A percentile compares a stretch with the other conserved stretches of the same genome.
Evolutionary conservation across 2,113 vertebrate species (phyloP).

Genomic region (Indri indri): DNA sequence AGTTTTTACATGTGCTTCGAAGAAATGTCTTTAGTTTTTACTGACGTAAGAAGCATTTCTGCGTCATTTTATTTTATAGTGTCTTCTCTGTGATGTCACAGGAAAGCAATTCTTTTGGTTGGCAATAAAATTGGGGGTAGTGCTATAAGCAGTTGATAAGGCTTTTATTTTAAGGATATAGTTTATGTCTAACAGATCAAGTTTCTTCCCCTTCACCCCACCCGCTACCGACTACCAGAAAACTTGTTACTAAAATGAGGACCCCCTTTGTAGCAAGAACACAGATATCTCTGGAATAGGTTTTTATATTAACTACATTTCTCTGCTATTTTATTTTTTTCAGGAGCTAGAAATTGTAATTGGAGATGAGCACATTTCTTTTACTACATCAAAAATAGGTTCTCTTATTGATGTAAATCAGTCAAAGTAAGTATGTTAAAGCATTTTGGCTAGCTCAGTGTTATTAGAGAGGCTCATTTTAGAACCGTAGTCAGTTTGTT

Average conservation of each 20-base stretch:
- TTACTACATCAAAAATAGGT: constrained; percentile 98
- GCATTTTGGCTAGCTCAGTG: background rate
- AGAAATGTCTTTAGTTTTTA: background rate
- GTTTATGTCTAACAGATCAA: background rate
- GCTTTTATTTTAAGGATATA: background rate
- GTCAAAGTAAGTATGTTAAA: constrained; percentile 91
- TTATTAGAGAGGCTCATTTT: background rate
- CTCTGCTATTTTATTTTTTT: constrained; percentile 48
- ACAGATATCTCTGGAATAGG: background rate
- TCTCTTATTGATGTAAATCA: constrained; percentile 98
- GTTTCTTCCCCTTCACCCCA: background rate
- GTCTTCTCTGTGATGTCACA: background rate
- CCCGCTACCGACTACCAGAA: background rate
- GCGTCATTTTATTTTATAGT: background rate
- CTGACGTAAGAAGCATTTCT: background rate
- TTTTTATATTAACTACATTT: background rate
- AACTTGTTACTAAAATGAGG: background rate
- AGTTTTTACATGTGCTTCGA: background rate
- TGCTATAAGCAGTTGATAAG: background rate
- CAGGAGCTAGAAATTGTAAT: constrained; percentile 99
- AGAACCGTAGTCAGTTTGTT: background rate
- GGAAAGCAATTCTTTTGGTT: background rate
- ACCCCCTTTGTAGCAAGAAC: background rate
- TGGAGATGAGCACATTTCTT: constrained; percentile 97
- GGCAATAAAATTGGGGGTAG: background rate